phyloP scores from a whole-genome alignment of 2,888 invertebrate genomes.

The Sphaerophoria rueppellii region DNA sequence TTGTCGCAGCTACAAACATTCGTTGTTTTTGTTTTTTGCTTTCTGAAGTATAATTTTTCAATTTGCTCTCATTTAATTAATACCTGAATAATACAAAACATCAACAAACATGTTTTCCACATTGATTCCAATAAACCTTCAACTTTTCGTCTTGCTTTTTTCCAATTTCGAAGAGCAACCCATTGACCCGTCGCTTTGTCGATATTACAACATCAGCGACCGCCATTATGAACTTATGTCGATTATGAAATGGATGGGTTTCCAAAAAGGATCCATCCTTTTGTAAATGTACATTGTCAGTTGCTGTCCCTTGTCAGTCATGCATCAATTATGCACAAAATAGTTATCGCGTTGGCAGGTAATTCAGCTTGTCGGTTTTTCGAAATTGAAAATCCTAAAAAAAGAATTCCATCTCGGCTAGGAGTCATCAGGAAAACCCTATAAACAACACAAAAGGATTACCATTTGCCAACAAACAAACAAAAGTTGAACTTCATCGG shows the following conservation, averaged over 20 bases:
- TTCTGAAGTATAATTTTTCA: no score
- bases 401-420: neutral
- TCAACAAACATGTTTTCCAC: neutral
- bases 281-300: neutral
- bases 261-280: neutral
- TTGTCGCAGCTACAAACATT: neutral
- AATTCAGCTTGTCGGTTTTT: neutral
- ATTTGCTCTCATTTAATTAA: neutral
- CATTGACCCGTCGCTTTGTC: no score
- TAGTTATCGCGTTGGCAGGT: slow-evolving; percentile 8
- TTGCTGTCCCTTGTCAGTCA: slow-evolving; percentile 20
- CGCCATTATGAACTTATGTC: no score
- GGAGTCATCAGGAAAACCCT: slow-evolving; percentile 19
- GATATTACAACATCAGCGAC: no score
- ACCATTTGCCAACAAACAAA: neutral
- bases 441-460: neutral
- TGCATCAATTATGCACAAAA: slow-evolving; percentile 20
- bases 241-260: no score
- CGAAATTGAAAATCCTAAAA: slow-evolving; percentile 13
- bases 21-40: neutral
- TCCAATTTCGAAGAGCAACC: neutral
- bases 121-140: slow-evolving; percentile 9
- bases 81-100: neutral
- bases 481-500: no score
- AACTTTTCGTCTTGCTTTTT: neutral